Conservation (phyloP, 2,888 invertebrate species). For the Melinaea menophilus region DNA sequence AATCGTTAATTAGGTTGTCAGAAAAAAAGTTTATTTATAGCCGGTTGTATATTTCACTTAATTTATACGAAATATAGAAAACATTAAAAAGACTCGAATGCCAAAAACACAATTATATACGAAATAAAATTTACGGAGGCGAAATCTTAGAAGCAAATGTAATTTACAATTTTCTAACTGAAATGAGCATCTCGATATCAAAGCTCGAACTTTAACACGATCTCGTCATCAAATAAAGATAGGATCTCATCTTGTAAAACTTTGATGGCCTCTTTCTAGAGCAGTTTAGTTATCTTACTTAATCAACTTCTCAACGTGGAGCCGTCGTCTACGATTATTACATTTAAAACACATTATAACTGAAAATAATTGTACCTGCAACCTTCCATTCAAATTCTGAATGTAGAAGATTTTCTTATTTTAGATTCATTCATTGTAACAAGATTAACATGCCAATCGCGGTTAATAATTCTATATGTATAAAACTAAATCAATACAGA, state of each 20-base stretch:
- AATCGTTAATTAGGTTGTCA: too few relatives aligned
- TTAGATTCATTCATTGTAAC: too few relatives aligned
- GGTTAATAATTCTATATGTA: too few relatives aligned
- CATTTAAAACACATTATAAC: neutral
- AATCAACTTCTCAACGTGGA: slow-evolving; percentile 28
- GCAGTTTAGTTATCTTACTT: slow-evolving; percentile 33
- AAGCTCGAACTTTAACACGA: slow-evolving; percentile 38
- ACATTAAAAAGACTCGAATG: neutral
- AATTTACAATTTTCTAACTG: slow-evolving; percentile 39
- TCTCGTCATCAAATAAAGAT: slow-evolving; percentile 41
- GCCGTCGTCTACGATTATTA: slow-evolving; percentile 11
- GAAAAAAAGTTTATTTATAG: too few relatives aligned
- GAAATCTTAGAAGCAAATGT: slow-evolving; percentile 37
- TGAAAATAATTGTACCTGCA: neutral
- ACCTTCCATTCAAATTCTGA: too few relatives aligned
- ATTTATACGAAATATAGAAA: neutral
- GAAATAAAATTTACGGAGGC: slow-evolving; percentile 14
- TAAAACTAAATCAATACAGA: too few relatives aligned
- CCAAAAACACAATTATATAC: neutral
- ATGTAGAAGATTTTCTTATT: too few relatives aligned
- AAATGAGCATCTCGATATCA: slow-evolving; percentile 41
- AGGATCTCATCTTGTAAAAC: slow-evolving; percentile 37
- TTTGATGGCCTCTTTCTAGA: slow-evolving; percentile 37
- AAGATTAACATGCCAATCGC: too few relatives aligned
- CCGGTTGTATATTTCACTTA: neutral